Evolutionary conservation across 2,888 invertebrate genomes (phyloP).

Genomic region (Cryptus viduatorius): DNA sequence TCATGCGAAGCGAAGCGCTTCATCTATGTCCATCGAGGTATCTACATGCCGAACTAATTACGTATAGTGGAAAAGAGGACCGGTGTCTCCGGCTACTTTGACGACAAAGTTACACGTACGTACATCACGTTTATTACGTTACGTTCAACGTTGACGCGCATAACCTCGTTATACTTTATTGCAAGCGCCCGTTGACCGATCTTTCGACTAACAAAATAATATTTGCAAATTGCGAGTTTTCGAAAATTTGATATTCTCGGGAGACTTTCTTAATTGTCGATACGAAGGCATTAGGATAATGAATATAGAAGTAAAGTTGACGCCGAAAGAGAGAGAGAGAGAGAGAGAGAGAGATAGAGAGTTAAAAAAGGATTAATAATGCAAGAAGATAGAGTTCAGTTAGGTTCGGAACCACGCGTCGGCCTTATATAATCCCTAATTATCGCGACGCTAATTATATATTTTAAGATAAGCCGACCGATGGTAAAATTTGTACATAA

Average conservation of each 20-base stretch:
- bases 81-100: neutral
- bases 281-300: neutral
- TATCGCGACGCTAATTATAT: neutral
- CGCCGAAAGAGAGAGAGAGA: no score
- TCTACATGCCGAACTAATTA: slow-evolving; percentile 35
- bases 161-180: neutral
- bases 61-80: slow-evolving; percentile 4
- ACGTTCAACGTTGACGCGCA: neutral
- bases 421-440: neutral
- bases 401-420: neutral
- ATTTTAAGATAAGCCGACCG: neutral
- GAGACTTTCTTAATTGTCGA: neutral
- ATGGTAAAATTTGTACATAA: neutral
- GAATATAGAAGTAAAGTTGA: neutral
- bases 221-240: neutral
- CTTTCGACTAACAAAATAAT: neutral
- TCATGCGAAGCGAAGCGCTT: slow-evolving; percentile 11
- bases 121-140: slow-evolving; percentile 14
- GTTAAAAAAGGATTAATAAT: slow-evolving; percentile 6
- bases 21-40: neutral
- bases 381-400: neutral
- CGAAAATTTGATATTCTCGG: neutral
- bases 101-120: slow-evolving; percentile 16
- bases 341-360: no score
- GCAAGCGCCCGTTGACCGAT: neutral